Conservation (phyloP, 1,140 invertebrate species). For the Antheraea pernyi region DNA sequence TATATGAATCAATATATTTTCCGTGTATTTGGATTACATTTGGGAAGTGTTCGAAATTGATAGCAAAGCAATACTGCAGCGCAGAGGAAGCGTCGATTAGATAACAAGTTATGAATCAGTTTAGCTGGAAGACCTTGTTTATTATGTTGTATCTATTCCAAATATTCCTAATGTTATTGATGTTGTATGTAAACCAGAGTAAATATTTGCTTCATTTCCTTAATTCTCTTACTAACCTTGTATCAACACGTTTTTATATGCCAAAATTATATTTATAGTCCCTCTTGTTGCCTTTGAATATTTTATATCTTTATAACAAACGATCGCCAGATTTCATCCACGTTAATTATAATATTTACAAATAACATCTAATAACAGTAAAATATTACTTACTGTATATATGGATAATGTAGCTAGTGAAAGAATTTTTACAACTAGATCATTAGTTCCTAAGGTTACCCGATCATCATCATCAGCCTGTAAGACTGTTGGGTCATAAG, state of each 20-base stretch:
- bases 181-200: not conserved
- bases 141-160: not conserved
- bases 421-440: too few relatives aligned
- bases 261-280: too few relatives aligned
- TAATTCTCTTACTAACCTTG: not conserved
- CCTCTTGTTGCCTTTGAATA: too few relatives aligned
- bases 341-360: too few relatives aligned
- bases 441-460: too few relatives aligned
- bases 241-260: not conserved
- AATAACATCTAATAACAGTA: too few relatives aligned
- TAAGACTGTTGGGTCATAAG: too few relatives aligned
- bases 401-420: too few relatives aligned
- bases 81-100: constrained; percentile 36
- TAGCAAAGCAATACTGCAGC: constrained; percentile 18
- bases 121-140: constrained; percentile 29
- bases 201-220: not conserved
- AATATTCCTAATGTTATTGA: not conserved
- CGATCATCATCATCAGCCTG: too few relatives aligned
- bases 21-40: constrained; percentile 1
- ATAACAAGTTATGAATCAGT: constrained; percentile 34
- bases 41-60: constrained; percentile 17
- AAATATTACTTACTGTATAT: too few relatives aligned
- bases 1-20: constrained; percentile 3
- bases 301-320: too few relatives aligned
- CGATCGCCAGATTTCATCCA: too few relatives aligned